Base-by-base conservation (phyloP, 2,888 invertebrate genomes). In the Tortrix viridana region DNA sequence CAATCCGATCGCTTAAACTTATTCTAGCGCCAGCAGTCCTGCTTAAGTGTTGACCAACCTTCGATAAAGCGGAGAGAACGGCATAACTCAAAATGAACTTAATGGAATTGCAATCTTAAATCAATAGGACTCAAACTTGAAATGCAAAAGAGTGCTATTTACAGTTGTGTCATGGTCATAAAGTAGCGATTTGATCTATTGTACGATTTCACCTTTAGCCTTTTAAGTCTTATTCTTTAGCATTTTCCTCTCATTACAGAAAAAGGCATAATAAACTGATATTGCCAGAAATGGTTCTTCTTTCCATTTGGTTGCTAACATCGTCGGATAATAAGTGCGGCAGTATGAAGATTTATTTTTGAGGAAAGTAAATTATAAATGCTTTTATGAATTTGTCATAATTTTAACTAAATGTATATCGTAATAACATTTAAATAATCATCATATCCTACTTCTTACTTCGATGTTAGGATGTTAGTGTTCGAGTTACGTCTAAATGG, bases 1-100 rank as follows among this genome's bases (percentile, higher is more conserved):
- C 52, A 52, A 52, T 20, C 52, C 37, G 52, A 20, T 52, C 38
- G 16, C 19, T 38, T 18, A 54, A 54, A 54, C 43, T 54, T 43
- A 54, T 23, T 54, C 43, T 22, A 23, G 32, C 32, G 41, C 20
- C 20, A 41, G n/a, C 22, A 22, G 23, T 26, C 14, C 19, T 22
- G 23, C 5, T 43, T 22, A 54, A 54, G 53, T 23, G 52, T 43
- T 43, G 53, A 54, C 32, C 32, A 32, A 32, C 32, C 9, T 32
- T 32, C 12, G 12, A 32, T 32, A 12, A 32, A 32, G 3, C 12
- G 9, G 7, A 32, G 12, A 32, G 12, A 32, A 32, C 32, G 12
- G 32, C 32, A 12, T 32, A 32, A 12, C 32, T 32, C 32, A 1
- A 32, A 32, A 32, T 12, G 32, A 7, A 32, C 32, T 32, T 3